Conservation (phyloP, 2,797 vertebrate species). For the Sylvilagus floridanus region DNA sequence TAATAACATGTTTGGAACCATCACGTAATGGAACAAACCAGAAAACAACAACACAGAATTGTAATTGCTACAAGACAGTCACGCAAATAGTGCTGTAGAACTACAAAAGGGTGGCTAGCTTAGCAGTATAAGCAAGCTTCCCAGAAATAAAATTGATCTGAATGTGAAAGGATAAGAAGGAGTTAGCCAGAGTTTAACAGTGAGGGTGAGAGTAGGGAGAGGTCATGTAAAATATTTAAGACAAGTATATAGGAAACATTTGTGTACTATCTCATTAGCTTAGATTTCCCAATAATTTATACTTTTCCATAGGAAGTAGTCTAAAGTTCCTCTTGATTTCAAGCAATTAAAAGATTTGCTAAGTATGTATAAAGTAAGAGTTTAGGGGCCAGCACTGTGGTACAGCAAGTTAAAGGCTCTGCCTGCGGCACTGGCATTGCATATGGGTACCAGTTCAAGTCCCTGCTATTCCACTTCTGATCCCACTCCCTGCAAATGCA, state of each 20-base stretch:
- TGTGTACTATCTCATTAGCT: conserved; percentile 1
- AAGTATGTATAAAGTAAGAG: conserved; percentile 22
- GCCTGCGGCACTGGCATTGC: no score
- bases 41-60: conserved; percentile 15
- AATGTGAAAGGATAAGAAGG: conserved; percentile 32
- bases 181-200: background rate
- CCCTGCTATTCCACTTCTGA: no score
- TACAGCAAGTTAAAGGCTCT: no score
- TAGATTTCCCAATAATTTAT: conserved; percentile 53
- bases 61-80: background rate
- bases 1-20: background rate
- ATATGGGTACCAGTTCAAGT: no score
- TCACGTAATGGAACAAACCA: conserved; percentile 26
- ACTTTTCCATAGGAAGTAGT: conserved; percentile 36
- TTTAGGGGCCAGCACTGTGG: background rate
- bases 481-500: no score
- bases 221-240: background rate
- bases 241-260: conserved; percentile 18
- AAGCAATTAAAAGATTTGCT: conserved; percentile 40
- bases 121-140: background rate
- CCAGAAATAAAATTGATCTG: conserved; percentile 31
- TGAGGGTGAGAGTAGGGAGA: background rate
- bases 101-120: conserved; percentile 11
- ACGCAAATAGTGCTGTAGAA: background rate
- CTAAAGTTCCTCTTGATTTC: conserved; percentile 28